A percentile compares a stretch with the other conserved stretches of the same genome.
Conservation (phyloP, 2,797 vertebrate species). For the Lagodon rhomboides region DNA sequence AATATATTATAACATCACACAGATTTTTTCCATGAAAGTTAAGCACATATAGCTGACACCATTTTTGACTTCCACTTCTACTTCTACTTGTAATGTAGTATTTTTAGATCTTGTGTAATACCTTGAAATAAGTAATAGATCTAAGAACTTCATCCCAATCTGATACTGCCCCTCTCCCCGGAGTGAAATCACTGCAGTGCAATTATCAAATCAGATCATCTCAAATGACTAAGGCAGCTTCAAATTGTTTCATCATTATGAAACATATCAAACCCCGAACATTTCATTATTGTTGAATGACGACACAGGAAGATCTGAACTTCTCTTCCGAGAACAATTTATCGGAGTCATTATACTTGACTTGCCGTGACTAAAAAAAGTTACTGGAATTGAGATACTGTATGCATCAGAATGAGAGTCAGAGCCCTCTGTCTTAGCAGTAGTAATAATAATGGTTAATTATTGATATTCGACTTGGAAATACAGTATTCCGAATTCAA, state of each 20-base stretch:
- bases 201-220: not conserved
- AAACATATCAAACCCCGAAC: not conserved
- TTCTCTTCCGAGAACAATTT: constrained; percentile 23
- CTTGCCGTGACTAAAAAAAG: not conserved
- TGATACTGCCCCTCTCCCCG: not conserved
- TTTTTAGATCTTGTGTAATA: not conserved
- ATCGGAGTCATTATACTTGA: constrained; percentile 5
- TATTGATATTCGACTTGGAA: constrained; percentile 13
- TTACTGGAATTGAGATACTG: constrained; percentile 12
- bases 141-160: not conserved
- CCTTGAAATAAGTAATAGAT: not conserved
- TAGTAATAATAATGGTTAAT: not conserved
- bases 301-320: not conserved
- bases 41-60: not conserved
- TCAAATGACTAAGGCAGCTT: not conserved
- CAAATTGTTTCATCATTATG: not conserved
- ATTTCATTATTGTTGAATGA: not conserved
- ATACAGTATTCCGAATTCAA: constrained; percentile 40
- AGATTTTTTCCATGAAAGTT: not conserved
- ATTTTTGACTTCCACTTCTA: not conserved
- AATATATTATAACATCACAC: too few relatives aligned
- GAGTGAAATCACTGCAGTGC: not conserved
- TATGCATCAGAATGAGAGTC: constrained; percentile 24
- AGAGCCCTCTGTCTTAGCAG: not conserved
- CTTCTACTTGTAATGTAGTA: not conserved